These are phyloP conservation scores for Chloroceryle aenea DNA, from an alignment of 2,113 vertebrate species.

Conservation along the genomic window DNA sequence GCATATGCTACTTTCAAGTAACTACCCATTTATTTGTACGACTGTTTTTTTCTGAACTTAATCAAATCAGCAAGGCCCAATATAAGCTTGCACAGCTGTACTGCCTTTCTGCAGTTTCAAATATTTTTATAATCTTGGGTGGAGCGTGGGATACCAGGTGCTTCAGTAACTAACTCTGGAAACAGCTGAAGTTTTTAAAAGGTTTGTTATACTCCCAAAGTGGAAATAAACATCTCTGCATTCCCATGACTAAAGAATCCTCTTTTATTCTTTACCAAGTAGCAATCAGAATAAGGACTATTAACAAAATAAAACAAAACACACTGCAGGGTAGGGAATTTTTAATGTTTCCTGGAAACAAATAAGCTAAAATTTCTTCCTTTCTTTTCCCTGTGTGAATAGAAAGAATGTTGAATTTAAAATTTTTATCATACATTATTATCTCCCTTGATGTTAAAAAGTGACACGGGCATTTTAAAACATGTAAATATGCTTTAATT, in stretches of 20 bases:
- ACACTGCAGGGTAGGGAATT: background rate
- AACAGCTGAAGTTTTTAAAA: constrained; percentile 25
- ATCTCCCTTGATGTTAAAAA: constrained; percentile 20
- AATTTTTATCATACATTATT: background rate
- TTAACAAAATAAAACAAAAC: constrained; percentile 37
- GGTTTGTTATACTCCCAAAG: constrained; percentile 16
- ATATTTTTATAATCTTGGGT: constrained; percentile 21
- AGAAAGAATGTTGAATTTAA: constrained; percentile 34
- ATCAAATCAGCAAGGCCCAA: background rate
- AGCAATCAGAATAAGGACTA: constrained; percentile 48
- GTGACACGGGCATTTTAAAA: background rate
- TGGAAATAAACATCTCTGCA: constrained; percentile 60
- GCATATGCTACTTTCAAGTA: background rate
- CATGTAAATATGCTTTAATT: background rate
- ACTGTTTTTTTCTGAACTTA: background rate
- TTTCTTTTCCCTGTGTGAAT: constrained; percentile 18
- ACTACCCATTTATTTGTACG: background rate
- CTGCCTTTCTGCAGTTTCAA: constrained; percentile 50
- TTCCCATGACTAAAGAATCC: constrained; percentile 52
- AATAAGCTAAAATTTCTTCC: constrained; percentile 2
- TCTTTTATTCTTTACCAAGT: constrained; percentile 55
- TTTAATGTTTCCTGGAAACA: constrained; percentile 42
- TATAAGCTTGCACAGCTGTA: constrained; percentile 52
- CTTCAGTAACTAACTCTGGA: constrained; percentile 26
- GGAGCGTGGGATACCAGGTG: constrained; percentile 67